Evolutionary conservation across 1,140 invertebrate genomes (phyloP).

Genomic region (Euura lappo): DNA sequence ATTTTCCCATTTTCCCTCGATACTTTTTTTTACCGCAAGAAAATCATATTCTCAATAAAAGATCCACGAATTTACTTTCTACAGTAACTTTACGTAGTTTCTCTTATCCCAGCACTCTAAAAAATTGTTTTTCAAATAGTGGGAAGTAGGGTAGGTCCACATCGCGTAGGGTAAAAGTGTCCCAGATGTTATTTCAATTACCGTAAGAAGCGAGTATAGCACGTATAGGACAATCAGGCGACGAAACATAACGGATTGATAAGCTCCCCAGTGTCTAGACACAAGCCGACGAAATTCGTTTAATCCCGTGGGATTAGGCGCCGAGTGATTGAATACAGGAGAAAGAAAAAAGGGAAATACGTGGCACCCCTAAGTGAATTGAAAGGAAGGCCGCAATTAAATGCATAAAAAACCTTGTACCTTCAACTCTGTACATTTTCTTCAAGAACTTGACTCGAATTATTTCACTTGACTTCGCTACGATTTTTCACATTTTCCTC

Average conservation of each 20-base stretch:
- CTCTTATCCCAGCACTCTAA: too few species aligned
- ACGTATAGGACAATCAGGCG: neutral
- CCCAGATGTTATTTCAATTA: neutral
- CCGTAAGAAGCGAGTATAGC: neutral
- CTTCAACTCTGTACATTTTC: too few species aligned
- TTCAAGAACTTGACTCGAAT: too few species aligned
- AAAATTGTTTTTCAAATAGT: neutral
- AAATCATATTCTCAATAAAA: too few species aligned
- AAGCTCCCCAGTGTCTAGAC: neutral
- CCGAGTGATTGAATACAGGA: neutral
- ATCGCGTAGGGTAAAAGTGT: neutral
- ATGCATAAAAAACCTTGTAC: too few species aligned
- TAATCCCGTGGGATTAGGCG: neutral
- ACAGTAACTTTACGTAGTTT: too few species aligned
- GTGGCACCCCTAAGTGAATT: neutral
- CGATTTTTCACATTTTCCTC: too few species aligned
- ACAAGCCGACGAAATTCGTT: neutral
- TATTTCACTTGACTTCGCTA: too few species aligned
- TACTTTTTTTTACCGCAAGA: too few species aligned
- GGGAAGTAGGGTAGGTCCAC: neutral
- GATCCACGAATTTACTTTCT: too few species aligned
- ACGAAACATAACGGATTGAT: neutral
- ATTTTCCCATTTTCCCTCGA: too few species aligned
- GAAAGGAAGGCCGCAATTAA: too few species aligned
- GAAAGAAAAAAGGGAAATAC: neutral